phyloP scores from a whole-genome alignment of 2,797 vertebrate genomes.

The Sylvia borin region DNA sequence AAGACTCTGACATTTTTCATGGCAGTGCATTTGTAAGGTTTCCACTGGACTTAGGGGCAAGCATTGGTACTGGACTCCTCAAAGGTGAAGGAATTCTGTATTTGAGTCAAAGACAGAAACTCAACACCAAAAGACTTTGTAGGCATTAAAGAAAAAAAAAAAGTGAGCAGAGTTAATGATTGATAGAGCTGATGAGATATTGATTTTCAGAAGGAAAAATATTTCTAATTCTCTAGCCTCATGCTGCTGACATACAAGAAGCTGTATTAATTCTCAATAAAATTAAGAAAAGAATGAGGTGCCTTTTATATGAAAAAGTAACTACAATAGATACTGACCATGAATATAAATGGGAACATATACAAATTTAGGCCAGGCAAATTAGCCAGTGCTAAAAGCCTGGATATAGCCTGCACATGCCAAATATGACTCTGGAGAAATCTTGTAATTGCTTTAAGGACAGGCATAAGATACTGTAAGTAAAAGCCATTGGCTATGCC shows the following conservation, averaged over 20 bases:
- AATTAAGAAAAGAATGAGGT: conserved; percentile 29
- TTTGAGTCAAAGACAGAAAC: background rate
- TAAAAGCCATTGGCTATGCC: conserved; percentile 44
- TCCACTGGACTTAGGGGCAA: background rate
- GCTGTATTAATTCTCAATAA: conserved; percentile 39
- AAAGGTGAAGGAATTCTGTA: background rate
- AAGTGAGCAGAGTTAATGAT: background rate
- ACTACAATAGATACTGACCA: conserved; percentile 43
- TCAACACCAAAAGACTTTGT: background rate
- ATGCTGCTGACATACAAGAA: background rate
- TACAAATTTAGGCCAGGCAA: conserved; percentile 43
- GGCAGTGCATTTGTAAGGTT: background rate
- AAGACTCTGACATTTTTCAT: background rate
- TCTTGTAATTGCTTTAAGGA: conserved; percentile 58
- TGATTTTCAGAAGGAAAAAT: conserved; percentile 25
- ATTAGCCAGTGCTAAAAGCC: conserved; percentile 47
- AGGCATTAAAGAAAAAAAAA: background rate
- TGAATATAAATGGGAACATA: conserved; percentile 58
- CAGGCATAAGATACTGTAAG: conserved; percentile 44
- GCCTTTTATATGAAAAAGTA: conserved; percentile 29
- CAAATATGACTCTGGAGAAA: conserved; percentile 53
- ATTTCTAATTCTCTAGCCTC: background rate
- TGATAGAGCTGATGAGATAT: background rate
- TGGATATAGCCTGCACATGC: background rate
- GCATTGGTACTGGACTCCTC: background rate